These are phyloP conservation scores for Nyctereutes procyonoides DNA, from an alignment of 2,113 vertebrate species.

Conservation along the genomic window DNA sequence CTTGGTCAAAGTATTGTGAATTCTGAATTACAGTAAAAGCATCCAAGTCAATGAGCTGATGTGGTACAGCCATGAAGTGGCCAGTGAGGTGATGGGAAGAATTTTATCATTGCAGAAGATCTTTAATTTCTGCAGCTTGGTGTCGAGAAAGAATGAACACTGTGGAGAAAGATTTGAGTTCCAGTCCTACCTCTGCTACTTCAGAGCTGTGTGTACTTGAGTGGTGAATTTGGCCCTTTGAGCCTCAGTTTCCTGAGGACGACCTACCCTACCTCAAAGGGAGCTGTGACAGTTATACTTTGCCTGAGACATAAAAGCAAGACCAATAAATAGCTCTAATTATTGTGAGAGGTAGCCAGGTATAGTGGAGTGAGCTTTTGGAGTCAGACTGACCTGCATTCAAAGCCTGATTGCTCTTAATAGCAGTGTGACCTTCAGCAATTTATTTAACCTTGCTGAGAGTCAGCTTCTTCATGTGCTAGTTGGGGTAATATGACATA, in stretches of 20 bases:
- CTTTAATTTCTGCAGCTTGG: not conserved
- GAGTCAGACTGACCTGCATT: not conserved
- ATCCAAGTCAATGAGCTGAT: not conserved
- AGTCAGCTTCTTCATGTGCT: not conserved
- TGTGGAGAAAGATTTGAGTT: not conserved
- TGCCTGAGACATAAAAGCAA: not conserved
- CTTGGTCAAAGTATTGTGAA: conserved; percentile 26
- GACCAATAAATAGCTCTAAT: not conserved
- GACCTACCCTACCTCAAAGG: not conserved
- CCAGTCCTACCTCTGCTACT: not conserved
- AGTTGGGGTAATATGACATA: not conserved
- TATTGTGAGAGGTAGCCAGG: not conserved
- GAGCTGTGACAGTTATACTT: not conserved
- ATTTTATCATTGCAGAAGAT: not conserved
- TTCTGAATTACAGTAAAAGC: conserved; percentile 19
- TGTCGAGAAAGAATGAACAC: not conserved
- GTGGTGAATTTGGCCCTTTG: not conserved
- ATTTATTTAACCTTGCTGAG: not conserved
- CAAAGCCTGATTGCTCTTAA: not conserved
- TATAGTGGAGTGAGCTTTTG: not conserved
- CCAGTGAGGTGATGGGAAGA: not conserved
- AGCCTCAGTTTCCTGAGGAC: not conserved
- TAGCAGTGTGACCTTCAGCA: not conserved
- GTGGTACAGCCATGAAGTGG: not conserved
- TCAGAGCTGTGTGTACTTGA: not conserved